phyloP scores from a whole-genome alignment of 2,113 vertebrate species.

The Chionodraco myersi region DNA sequence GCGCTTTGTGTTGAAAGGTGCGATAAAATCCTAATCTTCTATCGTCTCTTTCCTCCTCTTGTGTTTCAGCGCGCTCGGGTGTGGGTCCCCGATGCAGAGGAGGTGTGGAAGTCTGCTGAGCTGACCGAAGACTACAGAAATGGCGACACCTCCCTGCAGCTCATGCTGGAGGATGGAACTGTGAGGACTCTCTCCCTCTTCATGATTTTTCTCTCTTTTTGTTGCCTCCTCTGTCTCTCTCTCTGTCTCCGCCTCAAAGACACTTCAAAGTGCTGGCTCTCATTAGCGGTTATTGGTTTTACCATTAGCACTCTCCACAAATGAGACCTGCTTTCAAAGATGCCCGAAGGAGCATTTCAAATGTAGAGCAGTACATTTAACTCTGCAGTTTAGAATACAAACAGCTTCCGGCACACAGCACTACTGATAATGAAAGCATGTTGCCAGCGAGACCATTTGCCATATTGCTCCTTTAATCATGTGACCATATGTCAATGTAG shows the following conservation, averaged over 20 bases:
- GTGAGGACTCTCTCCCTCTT: constrained; percentile 78
- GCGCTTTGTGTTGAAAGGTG: too few species aligned
- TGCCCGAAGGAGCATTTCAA: constrained; percentile 41
- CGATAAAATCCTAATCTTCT: not conserved
- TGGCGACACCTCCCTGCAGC: constrained; percentile 89
- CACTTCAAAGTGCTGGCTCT: constrained; percentile 33
- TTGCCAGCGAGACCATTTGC: not conserved
- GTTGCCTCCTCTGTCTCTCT: not conserved
- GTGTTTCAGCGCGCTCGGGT: constrained; percentile 91
- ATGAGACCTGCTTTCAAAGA: constrained; percentile 50
- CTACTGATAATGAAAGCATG: constrained; percentile 12
- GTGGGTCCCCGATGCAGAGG: constrained; percentile 97
- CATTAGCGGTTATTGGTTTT: constrained; percentile 55
- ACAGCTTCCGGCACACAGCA: constrained; percentile 1
- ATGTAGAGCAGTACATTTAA: constrained; percentile 38
- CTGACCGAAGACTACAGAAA: constrained; percentile 94
- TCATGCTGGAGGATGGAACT: constrained; percentile 92
- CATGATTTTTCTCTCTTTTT: too few species aligned
- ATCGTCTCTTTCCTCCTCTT: not conserved
- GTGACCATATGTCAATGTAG: constrained; percentile 1
- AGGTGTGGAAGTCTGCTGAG: constrained; percentile 98
- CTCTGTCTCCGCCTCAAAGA: not conserved
- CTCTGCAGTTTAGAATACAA: constrained; percentile 25
- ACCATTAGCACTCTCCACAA: constrained; percentile 44
- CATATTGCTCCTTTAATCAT: constrained; percentile 14